A percentile compares a stretch with the other conserved stretches of the same genome.
These are phyloP conservation scores for Anadara kagoshimensis DNA, from an alignment of 1,140 invertebrate species.

Conservation along the genomic window DNA sequence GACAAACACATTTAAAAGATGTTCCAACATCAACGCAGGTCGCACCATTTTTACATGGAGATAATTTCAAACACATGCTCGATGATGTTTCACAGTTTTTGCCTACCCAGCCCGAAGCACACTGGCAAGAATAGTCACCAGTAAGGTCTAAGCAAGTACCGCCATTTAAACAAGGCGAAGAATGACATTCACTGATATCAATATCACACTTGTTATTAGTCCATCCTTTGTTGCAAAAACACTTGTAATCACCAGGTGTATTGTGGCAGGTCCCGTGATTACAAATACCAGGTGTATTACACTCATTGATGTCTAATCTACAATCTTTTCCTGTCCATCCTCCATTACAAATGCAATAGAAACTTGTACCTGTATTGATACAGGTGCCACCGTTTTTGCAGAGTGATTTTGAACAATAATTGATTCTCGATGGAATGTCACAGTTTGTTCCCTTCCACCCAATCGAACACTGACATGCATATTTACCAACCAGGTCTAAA, in stretches of 20 bases:
- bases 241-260: slow-evolving; percentile 9
- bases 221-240: slow-evolving; percentile 12
- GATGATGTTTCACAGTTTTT: slow-evolving; percentile 19
- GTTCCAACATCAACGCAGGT: slow-evolving; percentile 39
- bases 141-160: slow-evolving; percentile 31
- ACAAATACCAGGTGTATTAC: slow-evolving; percentile 2
- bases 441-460: slow-evolving; percentile 85
- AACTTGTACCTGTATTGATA: slow-evolving; percentile 33
- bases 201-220: slow-evolving; percentile 18
- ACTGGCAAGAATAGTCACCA: slow-evolving; percentile 34
- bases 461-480: slow-evolving; percentile 88
- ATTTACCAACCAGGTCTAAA: slow-evolving; percentile 41
- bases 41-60: slow-evolving; percentile 84
- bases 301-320: slow-evolving; percentile 32
- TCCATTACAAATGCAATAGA: neutral
- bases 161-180: slow-evolving; percentile 25
- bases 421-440: slow-evolving; percentile 76
- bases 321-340: slow-evolving; percentile 9
- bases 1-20: slow-evolving; percentile 46
- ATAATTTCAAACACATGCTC: slow-evolving; percentile 77
- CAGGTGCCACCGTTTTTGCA: slow-evolving; percentile 60
- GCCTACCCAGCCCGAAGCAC: slow-evolving; percentile 24
- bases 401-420: slow-evolving; percentile 32
- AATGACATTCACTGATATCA: slow-evolving; percentile 36
- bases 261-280: slow-evolving; percentile 26